A percentile compares a stretch with the other conserved stretches of the same genome.
Conservation (phyloP, 2,113 vertebrate genomes). For the Ptilonorhynchus violaceus region DNA sequence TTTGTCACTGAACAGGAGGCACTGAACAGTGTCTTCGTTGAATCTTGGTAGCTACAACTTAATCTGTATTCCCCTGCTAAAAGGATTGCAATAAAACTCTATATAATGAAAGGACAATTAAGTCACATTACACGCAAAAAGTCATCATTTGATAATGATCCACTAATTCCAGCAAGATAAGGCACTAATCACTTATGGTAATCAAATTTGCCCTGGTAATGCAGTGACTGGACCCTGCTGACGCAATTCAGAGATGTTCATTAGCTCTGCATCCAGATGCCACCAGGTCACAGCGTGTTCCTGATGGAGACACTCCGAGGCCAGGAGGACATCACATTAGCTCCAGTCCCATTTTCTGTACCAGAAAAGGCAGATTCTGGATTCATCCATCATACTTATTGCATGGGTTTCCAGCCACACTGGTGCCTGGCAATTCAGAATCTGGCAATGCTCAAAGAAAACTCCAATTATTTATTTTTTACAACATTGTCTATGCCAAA, state of each 20-base stretch:
- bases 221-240: background rate
- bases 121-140: background rate
- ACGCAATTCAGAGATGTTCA: background rate
- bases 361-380: background rate
- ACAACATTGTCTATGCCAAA: background rate
- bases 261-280: background rate
- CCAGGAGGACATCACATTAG: accelerated
- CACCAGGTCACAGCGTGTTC: background rate
- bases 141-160: constrained; percentile 32
- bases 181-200: background rate
- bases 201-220: constrained; percentile 28
- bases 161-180: constrained; percentile 20
- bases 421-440: background rate
- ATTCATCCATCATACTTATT: background rate
- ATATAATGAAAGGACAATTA: constrained; percentile 9
- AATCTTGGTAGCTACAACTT: background rate
- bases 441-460: background rate
- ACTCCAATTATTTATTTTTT: background rate
- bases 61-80: background rate
- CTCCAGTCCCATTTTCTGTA: background rate
- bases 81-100: background rate
- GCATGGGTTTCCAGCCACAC: background rate
- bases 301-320: accelerated
- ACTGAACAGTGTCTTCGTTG: background rate
- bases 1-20: background rate